Conservation (phyloP, 2,888 invertebrate genomes). For the Exephanes ischioxanthus region DNA sequence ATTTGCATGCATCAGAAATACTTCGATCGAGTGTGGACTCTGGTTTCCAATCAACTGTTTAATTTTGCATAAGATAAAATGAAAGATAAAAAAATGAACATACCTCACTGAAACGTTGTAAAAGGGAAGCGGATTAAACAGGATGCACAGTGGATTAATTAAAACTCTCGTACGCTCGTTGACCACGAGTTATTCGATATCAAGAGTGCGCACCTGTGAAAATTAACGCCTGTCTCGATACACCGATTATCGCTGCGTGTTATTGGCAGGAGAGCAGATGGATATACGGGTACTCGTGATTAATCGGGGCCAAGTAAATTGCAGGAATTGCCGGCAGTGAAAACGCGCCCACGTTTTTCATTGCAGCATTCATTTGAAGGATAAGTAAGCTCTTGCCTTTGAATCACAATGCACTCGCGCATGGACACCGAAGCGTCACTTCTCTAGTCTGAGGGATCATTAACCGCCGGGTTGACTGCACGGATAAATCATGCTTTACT, state of each 20-base stretch:
- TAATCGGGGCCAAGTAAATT: conserved; percentile 73
- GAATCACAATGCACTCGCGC: conserved; percentile 63
- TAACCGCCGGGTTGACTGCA: conserved; percentile 69
- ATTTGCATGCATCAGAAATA: conserved; percentile 17
- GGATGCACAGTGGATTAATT: conserved; percentile 4
- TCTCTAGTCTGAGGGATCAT: conserved; percentile 58
- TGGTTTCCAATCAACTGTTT: conserved; percentile 23
- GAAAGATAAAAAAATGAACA: background rate
- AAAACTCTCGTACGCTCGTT: conserved; percentile 8
- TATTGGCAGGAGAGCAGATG: conserved; percentile 52
- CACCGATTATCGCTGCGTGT: conserved; percentile 35
- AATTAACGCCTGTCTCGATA: conserved; percentile 30
- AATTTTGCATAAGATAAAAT: conserved; percentile 12
- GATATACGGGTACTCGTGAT: conserved; percentile 49
- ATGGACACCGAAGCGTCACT: conserved; percentile 44
- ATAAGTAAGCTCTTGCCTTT: conserved; percentile 76
- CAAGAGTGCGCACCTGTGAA: conserved; percentile 31
- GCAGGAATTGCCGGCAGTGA: conserved; percentile 66
- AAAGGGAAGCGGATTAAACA: background rate
- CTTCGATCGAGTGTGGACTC: background rate
- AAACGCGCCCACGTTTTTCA: conserved; percentile 41
- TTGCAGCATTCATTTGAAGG: conserved; percentile 60
- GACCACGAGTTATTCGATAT: conserved; percentile 26
- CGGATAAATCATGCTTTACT: conserved; percentile 82
- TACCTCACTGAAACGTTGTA: conserved; percentile 7